Percentiles rank a stretch among this genome's conserved stretches.
Conservation (phyloP, 2,113 vertebrate genomes). For the Rhinichthys klamathensis region DNA sequence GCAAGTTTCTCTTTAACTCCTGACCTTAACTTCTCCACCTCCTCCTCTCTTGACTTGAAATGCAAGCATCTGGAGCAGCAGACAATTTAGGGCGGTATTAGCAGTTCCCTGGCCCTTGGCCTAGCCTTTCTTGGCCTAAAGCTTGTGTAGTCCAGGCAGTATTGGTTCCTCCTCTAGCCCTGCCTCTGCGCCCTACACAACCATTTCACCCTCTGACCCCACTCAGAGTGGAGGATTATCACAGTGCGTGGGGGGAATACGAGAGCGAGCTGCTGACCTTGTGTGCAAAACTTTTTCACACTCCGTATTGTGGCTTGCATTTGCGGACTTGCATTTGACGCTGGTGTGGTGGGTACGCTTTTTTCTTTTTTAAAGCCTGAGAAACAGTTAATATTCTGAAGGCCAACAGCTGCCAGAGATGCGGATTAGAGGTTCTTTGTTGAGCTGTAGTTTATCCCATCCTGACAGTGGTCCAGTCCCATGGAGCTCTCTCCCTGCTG, state of each 20-base stretch:
- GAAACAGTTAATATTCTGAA: conserved; percentile 28
- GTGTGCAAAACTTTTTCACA: background rate
- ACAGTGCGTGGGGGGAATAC: conserved; percentile 47
- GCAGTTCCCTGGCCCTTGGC: conserved; percentile 63
- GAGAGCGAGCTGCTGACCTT: conserved; percentile 24
- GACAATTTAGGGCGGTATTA: conserved; percentile 73
- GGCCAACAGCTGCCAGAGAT: conserved; percentile 28
- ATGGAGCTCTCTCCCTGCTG: conserved; percentile 15
- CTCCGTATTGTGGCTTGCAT: background rate
- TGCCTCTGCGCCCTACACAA: conserved; percentile 20
- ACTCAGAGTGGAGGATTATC: conserved; percentile 45
- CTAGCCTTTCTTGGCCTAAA: conserved; percentile 57
- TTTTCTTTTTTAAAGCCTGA: background rate
- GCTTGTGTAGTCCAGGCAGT: conserved; percentile 55
- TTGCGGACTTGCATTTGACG: conserved; percentile 5
- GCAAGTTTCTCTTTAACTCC: conserved; percentile 40
- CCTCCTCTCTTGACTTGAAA: conserved; percentile 56
- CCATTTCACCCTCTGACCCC: conserved; percentile 50
- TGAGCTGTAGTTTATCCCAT: conserved; percentile 37
- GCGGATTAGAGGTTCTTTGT: conserved; percentile 33
- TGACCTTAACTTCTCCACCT: conserved; percentile 56
- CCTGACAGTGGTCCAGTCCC: conserved; percentile 31
- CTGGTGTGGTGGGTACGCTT: background rate
- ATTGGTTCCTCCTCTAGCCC: conserved; percentile 24
- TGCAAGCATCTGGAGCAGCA: conserved; percentile 65